Evolutionary conservation across 1,140 invertebrate genomes (phyloP).

Genomic region (Penaeus vannamei): DNA sequence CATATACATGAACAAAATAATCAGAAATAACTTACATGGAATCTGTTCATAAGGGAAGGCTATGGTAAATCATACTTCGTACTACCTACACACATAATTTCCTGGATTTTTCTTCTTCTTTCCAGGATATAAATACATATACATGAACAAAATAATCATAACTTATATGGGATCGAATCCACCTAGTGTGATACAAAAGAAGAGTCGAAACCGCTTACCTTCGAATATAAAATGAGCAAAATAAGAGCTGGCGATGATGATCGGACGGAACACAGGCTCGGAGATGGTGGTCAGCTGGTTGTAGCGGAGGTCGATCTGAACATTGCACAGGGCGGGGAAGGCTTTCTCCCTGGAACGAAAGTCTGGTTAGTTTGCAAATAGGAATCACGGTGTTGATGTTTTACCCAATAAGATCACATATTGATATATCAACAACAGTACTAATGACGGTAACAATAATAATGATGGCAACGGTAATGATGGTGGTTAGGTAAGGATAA

Average conservation of each 20-base stretch:
- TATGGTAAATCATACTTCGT: too few species aligned
- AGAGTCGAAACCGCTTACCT: background rate
- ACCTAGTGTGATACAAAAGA: background rate
- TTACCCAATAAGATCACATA: too few species aligned
- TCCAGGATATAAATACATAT: too few species aligned
- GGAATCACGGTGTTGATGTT: too few species aligned
- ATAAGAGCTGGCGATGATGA: slow-evolving; percentile 17
- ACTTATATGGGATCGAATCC: too few species aligned
- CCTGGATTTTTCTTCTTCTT: background rate
- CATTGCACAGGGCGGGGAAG: background rate
- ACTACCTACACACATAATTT: too few species aligned
- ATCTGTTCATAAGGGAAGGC: too few species aligned
- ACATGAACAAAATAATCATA: too few species aligned
- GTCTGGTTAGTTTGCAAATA: too few species aligned
- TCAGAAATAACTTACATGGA: too few species aligned
- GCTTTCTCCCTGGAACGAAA: background rate
- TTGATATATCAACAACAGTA: background rate
- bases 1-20: too few species aligned
- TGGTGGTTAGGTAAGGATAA: background rate
- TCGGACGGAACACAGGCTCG: background rate
- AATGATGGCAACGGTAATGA: background rate
- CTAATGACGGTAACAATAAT: background rate
- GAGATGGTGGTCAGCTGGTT: slow-evolving; percentile 21
- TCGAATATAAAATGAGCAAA: background rate
- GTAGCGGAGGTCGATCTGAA: slow-evolving; percentile 14